Base-by-base conservation (phyloP, 2,797 vertebrate genomes). In the Hephaestus fuliginosus region DNA sequence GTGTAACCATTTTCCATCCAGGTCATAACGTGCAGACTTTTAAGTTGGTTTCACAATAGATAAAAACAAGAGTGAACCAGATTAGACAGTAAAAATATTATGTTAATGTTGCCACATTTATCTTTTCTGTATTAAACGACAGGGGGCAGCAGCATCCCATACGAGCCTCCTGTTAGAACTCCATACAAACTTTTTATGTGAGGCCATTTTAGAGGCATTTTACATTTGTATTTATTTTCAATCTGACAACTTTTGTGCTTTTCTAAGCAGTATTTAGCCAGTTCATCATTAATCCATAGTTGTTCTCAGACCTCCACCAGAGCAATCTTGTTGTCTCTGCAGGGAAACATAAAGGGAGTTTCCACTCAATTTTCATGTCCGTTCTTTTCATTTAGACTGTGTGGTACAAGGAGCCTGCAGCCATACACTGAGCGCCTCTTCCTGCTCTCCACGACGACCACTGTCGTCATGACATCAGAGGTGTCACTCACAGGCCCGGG, bases 401-500 rank as follows among this genome's bases (percentile, higher is more conserved):
- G 98, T 61, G 98, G 98, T 3, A 91, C 93, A 20, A 91, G 97
- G 30, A 94, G 93, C 55, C 93, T 97, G 56, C 96, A 97, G 93
- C 91, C 97, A 0, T 97, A 97, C 0, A 96, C 92, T 0, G 96
- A 99, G 87, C 94, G 97, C 70, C 95, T 98, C 83, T 92, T 94
- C 6, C 91, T 95, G 57, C 89, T 92, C 13, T 95, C 96, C 28
- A 87, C 77, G 0, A 89, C 89, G 0, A 80, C 96, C 86, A 95
- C 93, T 12, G 91, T 98, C 81, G 92, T 92, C 87, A 97, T 99
- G 95, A 97, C 95, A 0, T 98, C 97, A 0, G 96, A 97, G 87
- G 96, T 94, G 91, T 96, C 96, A 1, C 94, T 98, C 80, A 99
- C 97, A 0, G 97, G 98, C 15, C 98, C 98, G 0, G 98, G 98